These are phyloP conservation scores for Watsonalla binaria DNA, from an alignment of 2,888 invertebrate species.

Conservation along the genomic window DNA sequence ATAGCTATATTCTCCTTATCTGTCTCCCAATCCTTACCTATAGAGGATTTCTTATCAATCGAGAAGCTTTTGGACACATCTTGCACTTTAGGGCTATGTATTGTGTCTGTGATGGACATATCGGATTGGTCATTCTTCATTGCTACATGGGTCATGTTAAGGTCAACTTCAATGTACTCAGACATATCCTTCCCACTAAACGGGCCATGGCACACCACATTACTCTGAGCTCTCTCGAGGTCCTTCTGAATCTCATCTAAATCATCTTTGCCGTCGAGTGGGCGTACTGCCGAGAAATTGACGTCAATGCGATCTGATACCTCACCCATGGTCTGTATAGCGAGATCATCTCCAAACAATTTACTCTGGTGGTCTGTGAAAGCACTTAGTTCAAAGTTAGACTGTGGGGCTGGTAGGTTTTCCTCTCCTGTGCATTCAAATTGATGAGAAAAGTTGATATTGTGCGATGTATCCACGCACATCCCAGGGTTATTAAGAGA, in stretches of 20 bases:
- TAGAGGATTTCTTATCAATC: constrained; percentile 23
- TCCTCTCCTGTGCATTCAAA: constrained; percentile 41
- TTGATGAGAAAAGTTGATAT: constrained; percentile 45
- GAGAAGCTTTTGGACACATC: constrained; percentile 35
- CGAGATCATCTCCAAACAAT: constrained; percentile 49
- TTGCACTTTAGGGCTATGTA: constrained; percentile 51
- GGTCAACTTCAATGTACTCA: constrained; percentile 60
- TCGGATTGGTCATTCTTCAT: constrained; percentile 43
- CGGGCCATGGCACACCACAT: constrained; percentile 31
- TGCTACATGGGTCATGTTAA: constrained; percentile 47
- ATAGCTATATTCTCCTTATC: constrained; percentile 66
- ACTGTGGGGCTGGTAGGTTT: constrained; percentile 31
- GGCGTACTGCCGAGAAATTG: constrained; percentile 52
- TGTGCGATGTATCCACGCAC: constrained; percentile 38
- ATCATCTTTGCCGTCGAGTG: constrained; percentile 42
- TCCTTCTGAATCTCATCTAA: constrained; percentile 58
- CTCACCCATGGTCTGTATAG: constrained; percentile 36
- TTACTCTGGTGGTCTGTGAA: constrained; percentile 54
- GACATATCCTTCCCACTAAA: constrained; percentile 36
- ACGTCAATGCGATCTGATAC: constrained; percentile 49
- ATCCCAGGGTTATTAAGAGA: constrained; percentile 24
- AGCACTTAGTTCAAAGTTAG: constrained; percentile 52
- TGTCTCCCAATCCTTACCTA: constrained; percentile 39
- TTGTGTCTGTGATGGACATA: constrained; percentile 65
- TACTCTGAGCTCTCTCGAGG: constrained; percentile 29